phyloP scores from a whole-genome alignment of 1,140 invertebrate genomes.

The Asobara japonica region DNA sequence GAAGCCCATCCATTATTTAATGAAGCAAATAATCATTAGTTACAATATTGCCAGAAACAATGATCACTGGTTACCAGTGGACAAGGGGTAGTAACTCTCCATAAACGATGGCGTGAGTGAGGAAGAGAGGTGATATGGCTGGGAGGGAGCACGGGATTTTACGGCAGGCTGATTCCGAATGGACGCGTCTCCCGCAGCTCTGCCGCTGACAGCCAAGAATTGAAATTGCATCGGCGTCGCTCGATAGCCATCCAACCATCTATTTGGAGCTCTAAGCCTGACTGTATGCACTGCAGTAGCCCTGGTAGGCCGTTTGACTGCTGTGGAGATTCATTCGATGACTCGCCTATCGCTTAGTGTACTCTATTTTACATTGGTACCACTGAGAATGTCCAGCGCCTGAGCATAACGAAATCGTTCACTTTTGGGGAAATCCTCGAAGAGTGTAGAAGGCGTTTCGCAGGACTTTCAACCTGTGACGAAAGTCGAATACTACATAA shows the following conservation, averaged over 20 bases:
- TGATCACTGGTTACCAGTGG: too few relatives aligned
- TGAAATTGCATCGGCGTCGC: conserved; percentile 68
- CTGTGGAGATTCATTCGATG: conserved; percentile 13
- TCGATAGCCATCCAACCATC: conserved; percentile 62
- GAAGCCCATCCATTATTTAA: too few relatives aligned
- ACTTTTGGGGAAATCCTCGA: conserved; percentile 10
- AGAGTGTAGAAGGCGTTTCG: too few relatives aligned
- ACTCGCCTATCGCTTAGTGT: conserved; percentile 21
- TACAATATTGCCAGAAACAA: too few relatives aligned
- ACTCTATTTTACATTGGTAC: not conserved
- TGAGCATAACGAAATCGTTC: not conserved
- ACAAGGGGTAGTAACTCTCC: too few relatives aligned
- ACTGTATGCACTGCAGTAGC: conserved; percentile 13
- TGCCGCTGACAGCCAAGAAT: conserved; percentile 68
- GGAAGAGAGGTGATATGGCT: not conserved
- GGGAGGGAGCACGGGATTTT: conserved; percentile 61
- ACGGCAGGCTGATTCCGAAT: conserved; percentile 64
- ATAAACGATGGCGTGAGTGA: conserved; percentile 35
- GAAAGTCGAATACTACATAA: too few relatives aligned
- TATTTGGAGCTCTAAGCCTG: conserved; percentile 37
- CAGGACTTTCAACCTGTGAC: too few relatives aligned
- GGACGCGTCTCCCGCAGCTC: conserved; percentile 66
- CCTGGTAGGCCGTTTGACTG: conserved; percentile 36
- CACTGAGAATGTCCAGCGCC: not conserved
- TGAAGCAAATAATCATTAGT: too few relatives aligned